Evolutionary conservation across 53 echinoderm and acorn worm genomes (phyloP).

Genomic region (Astropecten irregularis): DNA sequence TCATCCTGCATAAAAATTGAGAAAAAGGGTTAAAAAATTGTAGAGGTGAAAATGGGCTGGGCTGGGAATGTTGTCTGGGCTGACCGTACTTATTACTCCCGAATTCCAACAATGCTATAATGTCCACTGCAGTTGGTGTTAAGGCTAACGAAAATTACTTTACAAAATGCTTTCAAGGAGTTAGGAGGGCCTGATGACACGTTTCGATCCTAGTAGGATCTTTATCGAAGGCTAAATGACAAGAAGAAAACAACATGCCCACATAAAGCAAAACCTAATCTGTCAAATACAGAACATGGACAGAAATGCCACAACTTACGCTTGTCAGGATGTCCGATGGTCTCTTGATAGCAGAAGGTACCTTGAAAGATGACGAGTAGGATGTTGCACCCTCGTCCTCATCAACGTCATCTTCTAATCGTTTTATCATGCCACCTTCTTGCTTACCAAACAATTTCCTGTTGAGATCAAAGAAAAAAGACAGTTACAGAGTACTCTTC

Average conservation of each 20-base stretch:
- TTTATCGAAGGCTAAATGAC: too few relatives aligned
- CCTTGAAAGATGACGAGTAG: neutral
- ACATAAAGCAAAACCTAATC: neutral
- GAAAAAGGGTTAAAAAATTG: neutral
- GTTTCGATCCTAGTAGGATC: too few relatives aligned
- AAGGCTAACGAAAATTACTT: too few relatives aligned
- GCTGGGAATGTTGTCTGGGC: too few relatives aligned
- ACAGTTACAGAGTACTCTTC: neutral
- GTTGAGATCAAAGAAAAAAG: neutral
- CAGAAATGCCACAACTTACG: conserved; percentile 63
- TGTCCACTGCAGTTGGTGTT: too few relatives aligned
- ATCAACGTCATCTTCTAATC: conserved; percentile 68
- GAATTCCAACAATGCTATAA: too few relatives aligned
- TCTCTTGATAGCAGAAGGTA: conserved; percentile 41
- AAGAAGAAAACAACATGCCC: too few relatives aligned
- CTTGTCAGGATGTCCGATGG: conserved; percentile 81
- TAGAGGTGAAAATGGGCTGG: too few relatives aligned
- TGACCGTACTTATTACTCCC: too few relatives aligned
- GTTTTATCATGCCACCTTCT: conserved; percentile 68
- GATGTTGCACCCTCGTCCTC: conserved; percentile 59
- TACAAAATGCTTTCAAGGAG: too few relatives aligned
- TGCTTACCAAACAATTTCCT: conserved; percentile 86
- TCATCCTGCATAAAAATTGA: conserved; percentile 6
- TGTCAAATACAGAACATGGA: too few relatives aligned
- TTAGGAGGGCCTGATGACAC: too few relatives aligned